A percentile compares a stretch with the other conserved stretches of the same genome.
Conservation (phyloP, 1,140 invertebrate genomes). For the Ceratosolen solmsi region DNA sequence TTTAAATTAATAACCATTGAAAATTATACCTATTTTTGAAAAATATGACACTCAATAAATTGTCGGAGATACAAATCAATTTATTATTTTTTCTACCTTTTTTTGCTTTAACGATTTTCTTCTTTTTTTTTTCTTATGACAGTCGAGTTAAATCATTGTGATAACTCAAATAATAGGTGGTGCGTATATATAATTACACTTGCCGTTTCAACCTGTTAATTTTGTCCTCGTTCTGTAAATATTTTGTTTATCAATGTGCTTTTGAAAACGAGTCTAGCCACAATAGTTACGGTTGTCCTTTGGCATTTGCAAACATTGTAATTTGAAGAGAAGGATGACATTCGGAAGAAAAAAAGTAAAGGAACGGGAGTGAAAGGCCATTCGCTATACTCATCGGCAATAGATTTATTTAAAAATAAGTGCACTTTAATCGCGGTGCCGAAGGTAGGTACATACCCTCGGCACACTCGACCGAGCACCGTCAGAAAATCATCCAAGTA, state of each 20-base stretch:
- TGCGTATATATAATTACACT: background rate
- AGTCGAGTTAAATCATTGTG: background rate
- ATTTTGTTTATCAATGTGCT: background rate
- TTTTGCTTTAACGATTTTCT: background rate
- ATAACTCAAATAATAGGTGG: background rate
- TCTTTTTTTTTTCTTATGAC: too few species aligned
- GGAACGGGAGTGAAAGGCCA: too few species aligned
- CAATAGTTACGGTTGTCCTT: too few species aligned
- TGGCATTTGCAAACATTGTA: too few species aligned
- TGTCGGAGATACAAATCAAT: background rate
- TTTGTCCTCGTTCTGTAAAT: background rate
- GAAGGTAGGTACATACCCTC: background rate
- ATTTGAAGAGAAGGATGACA: too few species aligned
- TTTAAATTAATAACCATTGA: too few species aligned
- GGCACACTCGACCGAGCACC: background rate
- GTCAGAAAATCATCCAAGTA: background rate
- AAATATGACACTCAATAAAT: background rate
- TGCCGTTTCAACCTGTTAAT: background rate
- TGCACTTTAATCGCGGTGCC: background rate
- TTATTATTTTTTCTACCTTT: too few species aligned
- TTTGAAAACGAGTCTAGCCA: too few species aligned
- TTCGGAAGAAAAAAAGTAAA: too few species aligned
- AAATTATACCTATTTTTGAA: too few species aligned
- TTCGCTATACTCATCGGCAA: too few species aligned
- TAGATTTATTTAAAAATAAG: background rate